Evolutionary conservation across 1,140 invertebrate genomes (phyloP), one percentile per base, ranked within the genome.

Genomic region (Lordiphosa clarofinis): DNA sequence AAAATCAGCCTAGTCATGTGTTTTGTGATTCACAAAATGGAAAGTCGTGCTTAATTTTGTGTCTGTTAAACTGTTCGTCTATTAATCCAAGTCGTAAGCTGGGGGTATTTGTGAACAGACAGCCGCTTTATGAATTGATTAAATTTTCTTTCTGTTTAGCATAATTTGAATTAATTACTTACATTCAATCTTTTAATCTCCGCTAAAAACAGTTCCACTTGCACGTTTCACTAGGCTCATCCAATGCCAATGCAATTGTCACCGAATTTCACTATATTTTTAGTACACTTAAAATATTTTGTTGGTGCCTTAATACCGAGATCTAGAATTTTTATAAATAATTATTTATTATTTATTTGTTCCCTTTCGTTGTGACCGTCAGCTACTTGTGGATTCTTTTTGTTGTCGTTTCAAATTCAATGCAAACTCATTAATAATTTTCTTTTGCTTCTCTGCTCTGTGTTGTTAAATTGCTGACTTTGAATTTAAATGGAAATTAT

Each of bases 311-410:
- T 57, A 65, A 62, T 56, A 66, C 60, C 47, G 55, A 28, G 55
- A 28, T 68, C 47, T 36, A 46, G 55, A 47, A 49, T 37, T 50
- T 21, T 52, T 9, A 59, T 40, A 33, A 64, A 73, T 75, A 43
- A 39, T 60, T 47, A 50, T 46, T 78, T 56, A 68, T 62, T 76
- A 68, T 82, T 70, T 68, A 31, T 31, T 31, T 31, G 28, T 55
- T 58, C 50, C 47, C 55, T 58, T 42, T 46, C 55, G 38, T 15
- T 40, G 31, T 36, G 46, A 35, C 60, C 54, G 36, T 43, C 55
- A 44, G 76, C 76, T 84, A 82, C 76, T 82, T 82, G 76, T 82
- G 78, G 76, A 82, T 82, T 79, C 65, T 46, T 74, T 73, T 59
- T 53, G 54, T 9, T 56, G 56, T 36, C 46, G 31, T 48, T 33